Base-by-base conservation (phyloP, 2,888 invertebrate genomes). In the Amblyjoppa proteus region DNA sequence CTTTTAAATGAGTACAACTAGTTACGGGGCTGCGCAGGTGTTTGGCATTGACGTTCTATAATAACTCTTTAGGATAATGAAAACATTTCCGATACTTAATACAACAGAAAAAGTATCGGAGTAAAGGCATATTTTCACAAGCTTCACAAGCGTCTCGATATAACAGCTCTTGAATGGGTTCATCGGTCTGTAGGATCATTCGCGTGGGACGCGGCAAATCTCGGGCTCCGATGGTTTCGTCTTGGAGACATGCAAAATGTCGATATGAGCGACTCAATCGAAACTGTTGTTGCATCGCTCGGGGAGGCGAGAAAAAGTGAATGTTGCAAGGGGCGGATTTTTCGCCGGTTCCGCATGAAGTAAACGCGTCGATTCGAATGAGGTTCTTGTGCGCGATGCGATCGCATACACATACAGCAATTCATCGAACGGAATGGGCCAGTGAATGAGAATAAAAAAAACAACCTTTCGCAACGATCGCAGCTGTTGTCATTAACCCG, bases 181-280 rank as follows among this genome's bases (percentile, higher is more conserved):
- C n/a, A 31, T 28, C 16, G 74, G n/a, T 61, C 58, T 61, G 31
- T n/a, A 64, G 64, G 28, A 64, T 79, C 20, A 13, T 53, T 71
- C 51, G 20, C 69, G 73, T 31, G 13, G 25, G 7, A 34, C 49
- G 28, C 49, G n/a, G 68, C 61, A 25, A 78, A 74, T 73, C 53
- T 64, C 31, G 13, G 20, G 53, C 51, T 20, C 20, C 11, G 41
- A 45, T 64, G 49, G 20, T 51, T 28, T 74, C 45, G 34, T 41
- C n/a, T 64, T 38, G n/a, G 7, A 2, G 53, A 20, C 70, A 61
- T 76, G 4, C 4, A 81, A 81, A 81, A 25, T 13, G n/a, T 69
- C 28, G 25, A 45, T 34, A 56, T 56, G 77, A 68, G 53, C 41
- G 56, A 9, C 51, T 64, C 25, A 16, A 71, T 20, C n/a, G 61